Percentiles rank a stretch among this genome's conserved stretches.
Conservation (phyloP, 2,113 vertebrate genomes). For the Myxocyprinus asiaticus region DNA sequence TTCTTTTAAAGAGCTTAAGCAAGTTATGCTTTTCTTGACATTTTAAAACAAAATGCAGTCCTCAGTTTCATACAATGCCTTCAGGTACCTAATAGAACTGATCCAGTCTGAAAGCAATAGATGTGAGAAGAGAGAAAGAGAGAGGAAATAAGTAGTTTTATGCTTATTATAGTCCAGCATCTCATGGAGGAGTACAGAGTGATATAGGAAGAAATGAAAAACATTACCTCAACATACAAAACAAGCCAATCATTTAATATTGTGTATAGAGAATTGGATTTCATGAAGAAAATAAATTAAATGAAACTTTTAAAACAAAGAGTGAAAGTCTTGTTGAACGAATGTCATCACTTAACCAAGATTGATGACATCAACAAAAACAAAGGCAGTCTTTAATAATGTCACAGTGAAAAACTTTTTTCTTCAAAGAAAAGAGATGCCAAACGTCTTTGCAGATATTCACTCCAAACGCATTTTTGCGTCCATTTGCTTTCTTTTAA, state of each 20-base stretch:
- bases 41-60: too few species aligned
- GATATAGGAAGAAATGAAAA: not conserved
- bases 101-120: not conserved
- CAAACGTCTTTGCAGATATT: too few species aligned
- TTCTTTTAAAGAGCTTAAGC: too few species aligned
- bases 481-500: too few species aligned
- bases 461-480: too few species aligned
- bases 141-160: not conserved
- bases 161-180: too few species aligned
- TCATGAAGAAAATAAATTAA: slow-evolving; percentile 14
- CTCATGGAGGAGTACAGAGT: too few species aligned
- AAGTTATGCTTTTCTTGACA: too few species aligned
- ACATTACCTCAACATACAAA: not conserved
- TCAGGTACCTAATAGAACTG: not conserved
- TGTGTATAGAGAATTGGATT: slow-evolving; percentile 5
- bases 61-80: not conserved
- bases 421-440: not conserved
- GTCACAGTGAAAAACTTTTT: slow-evolving; percentile 11
- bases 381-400: not conserved
- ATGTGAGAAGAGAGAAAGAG: not conserved
- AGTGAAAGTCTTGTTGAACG: not conserved
- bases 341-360: not conserved
- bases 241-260: not conserved
- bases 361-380: slow-evolving; percentile 8
- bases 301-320: slow-evolving; percentile 11